Conservation (phyloP, 2,888 invertebrate genomes). For the Nephrotoma appendiculata region DNA sequence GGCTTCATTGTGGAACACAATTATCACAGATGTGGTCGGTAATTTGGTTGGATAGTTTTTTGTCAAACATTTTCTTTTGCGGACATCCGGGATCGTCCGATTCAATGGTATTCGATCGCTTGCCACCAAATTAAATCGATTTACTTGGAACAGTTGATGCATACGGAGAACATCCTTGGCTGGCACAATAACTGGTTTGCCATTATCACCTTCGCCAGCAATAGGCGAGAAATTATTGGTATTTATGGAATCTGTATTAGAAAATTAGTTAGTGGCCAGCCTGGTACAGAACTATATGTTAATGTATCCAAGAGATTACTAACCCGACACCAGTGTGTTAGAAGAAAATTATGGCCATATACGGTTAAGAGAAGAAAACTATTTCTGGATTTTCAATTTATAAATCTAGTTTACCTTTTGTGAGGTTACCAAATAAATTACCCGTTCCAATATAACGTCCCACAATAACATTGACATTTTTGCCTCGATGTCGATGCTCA, state of each 20-base stretch:
- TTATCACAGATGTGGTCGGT: constrained; percentile 81
- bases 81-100: constrained; percentile 67
- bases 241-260: constrained; percentile 35
- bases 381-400: constrained; percentile 12
- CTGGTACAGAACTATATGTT: background rate
- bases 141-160: constrained; percentile 66
- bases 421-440: constrained; percentile 63
- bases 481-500: background rate
- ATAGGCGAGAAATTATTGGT: constrained; percentile 64
- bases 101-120: constrained; percentile 80
- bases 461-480: constrained; percentile 47
- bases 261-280: background rate
- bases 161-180: constrained; percentile 60
- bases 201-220: constrained; percentile 60
- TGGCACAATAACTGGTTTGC: constrained; percentile 63
- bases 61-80: constrained; percentile 56
- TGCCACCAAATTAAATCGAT: constrained; percentile 76
- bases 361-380: constrained; percentile 8
- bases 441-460: constrained; percentile 79
- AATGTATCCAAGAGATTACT: background rate
- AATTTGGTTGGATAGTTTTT: constrained; percentile 43
- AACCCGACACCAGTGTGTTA: background rate
- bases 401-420: constrained; percentile 43
- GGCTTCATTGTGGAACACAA: constrained; percentile 98
- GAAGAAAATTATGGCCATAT: constrained; percentile 6